Evolutionary conservation across 2,888 invertebrate genomes (phyloP).

Genomic region (Yponomeuta malinellus): DNA sequence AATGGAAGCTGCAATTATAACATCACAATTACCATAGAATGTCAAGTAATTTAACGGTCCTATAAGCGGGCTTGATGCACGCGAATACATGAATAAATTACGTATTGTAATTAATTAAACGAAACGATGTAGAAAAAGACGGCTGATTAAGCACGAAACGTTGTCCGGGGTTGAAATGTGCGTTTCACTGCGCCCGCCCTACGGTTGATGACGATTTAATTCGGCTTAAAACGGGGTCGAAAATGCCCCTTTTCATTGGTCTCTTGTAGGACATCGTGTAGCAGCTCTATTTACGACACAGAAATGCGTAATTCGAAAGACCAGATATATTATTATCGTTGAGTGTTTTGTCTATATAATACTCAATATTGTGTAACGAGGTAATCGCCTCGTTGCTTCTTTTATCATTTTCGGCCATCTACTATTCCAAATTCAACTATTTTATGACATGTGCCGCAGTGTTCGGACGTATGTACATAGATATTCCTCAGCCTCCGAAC

Average conservation of each 20-base stretch:
- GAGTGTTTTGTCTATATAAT: too few species aligned
- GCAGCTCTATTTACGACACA: too few species aligned
- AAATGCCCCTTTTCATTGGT: background rate
- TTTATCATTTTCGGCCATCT: too few species aligned
- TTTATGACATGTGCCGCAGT: too few species aligned
- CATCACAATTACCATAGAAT: background rate
- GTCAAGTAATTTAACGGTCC: background rate
- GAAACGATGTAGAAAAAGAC: background rate
- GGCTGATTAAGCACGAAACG: conserved; percentile 12
- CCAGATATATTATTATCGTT: too few species aligned
- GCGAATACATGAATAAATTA: background rate
- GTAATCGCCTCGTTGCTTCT: too few species aligned
- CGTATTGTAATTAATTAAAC: background rate
- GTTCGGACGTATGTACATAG: too few species aligned
- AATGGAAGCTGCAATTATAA: background rate
- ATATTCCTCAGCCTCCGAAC: too few species aligned
- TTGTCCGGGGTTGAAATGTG: background rate
- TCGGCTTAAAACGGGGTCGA: background rate
- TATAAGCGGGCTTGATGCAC: background rate
- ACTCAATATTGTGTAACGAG: too few species aligned
- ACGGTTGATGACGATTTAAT: background rate
- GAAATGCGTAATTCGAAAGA: too few species aligned
- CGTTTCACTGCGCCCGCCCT: background rate
- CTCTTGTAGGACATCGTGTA: background rate
- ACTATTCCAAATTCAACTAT: too few species aligned